Evolutionary conservation across 2,888 invertebrate genomes (phyloP), one percentile per base, ranked within the genome.

Genomic region (Entomobrya proxima): DNA sequence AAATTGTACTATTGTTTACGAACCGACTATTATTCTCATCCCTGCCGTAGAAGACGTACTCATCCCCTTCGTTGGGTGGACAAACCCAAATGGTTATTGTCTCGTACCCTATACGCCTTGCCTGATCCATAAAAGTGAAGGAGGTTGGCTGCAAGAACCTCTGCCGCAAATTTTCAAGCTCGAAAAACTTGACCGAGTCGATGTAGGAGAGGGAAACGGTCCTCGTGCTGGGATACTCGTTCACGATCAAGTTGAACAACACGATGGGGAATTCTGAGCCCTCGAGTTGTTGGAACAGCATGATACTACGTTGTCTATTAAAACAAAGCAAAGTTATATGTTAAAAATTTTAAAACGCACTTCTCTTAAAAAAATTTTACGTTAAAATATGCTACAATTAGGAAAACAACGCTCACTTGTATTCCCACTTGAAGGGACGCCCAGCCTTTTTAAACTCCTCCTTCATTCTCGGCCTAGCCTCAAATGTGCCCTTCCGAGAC

Each of bases 1-100:
- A n/a, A n/a, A n/a, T n/a, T n/a, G n/a, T n/a, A n/a, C n/a, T n/a
- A n/a, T n/a, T n/a, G n/a, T n/a, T n/a, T n/a, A n/a, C n/a, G n/a
- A n/a, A n/a, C n/a, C 55, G 15, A n/a, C 1, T 13, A 7, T 52
- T 30, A 27, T 2, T 4, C 9, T 61, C 37, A 6, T 21, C 40
- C 15, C 81, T 55, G 1, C 81, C 81, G 13, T 21, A 58, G 27
- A 81, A 81, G 0, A 81, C 81, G 21, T 81, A 81, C 37, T 81
- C 81, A n/a, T 81, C 81, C n/a, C 74, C 81, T 5, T 27, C 18
- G 15, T 44, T 44, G 0, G 81, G 74, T 0, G 81, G 81, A 21
- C 81, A 81, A 0, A 24, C 72, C 81, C 81, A 81, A 32, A 81
- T 7, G 9, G 72, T 2, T 1, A 58, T 1, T 0, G 37, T 21